Conservation (phyloP, 37 sponge, comb jelly and placozoan species). For the Beroe forskalii region DNA sequence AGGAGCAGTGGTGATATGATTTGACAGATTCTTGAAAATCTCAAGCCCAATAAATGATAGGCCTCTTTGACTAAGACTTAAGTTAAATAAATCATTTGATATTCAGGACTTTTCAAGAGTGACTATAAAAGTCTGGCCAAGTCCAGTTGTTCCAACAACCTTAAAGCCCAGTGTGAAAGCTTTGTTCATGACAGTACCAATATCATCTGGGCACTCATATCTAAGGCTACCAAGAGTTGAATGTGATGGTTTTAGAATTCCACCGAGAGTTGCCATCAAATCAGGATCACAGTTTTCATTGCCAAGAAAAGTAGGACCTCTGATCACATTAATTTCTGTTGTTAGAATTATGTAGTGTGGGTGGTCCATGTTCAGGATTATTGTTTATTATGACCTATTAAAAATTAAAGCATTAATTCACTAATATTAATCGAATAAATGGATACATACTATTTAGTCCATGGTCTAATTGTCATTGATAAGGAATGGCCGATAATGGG, state of each 20-base stretch:
- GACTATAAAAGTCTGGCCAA: constrained; percentile 51
- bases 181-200: constrained; percentile 5
- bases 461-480: no score
- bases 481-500: no score
- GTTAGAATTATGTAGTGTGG: constrained; percentile 32
- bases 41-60: no score
- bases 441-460: no score
- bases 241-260: neutral
- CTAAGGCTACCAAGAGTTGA: neutral
- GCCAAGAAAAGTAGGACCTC: constrained; percentile 23
- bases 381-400: no score
- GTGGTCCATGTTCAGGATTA: no score
- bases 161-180: constrained; percentile 8
- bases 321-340: constrained; percentile 47
- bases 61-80: no score
- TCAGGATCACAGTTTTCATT: neutral
- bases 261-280: constrained; percentile 19
- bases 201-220: constrained; percentile 8
- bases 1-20: no score
- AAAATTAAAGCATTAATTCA: no score
- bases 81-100: no score
- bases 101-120: neutral
- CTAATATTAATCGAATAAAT: no score
- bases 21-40: no score
- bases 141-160: constrained; percentile 1